These are phyloP conservation scores for Tinea trinotella DNA, from an alignment of 2,888 invertebrate species.

Conservation along the genomic window DNA sequence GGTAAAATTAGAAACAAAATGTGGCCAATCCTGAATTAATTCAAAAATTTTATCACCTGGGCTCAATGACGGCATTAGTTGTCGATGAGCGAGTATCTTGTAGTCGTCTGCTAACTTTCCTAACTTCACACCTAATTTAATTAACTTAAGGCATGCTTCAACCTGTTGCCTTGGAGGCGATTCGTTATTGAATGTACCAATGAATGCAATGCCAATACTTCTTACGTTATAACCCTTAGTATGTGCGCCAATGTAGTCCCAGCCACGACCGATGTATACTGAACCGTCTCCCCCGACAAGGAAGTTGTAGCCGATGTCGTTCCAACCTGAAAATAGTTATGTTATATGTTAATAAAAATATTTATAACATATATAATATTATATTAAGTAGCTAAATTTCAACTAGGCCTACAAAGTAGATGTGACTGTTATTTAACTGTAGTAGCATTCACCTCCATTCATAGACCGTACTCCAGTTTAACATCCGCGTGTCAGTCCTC, in stretches of 20 bases:
- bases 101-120: conserved; percentile 76
- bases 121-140: conserved; percentile 72
- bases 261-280: conserved; percentile 81
- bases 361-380: too few species aligned
- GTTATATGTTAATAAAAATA: too few species aligned
- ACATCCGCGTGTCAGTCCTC: too few species aligned
- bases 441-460: too few species aligned
- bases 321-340: conserved; percentile 64
- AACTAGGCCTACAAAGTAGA: too few species aligned
- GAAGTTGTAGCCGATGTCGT: conserved; percentile 84
- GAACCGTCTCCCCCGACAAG: conserved; percentile 84
- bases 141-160: conserved; percentile 73
- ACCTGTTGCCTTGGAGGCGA: conserved; percentile 69
- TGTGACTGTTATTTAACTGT: too few species aligned
- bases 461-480: too few species aligned
- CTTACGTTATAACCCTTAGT: conserved; percentile 75
- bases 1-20: conserved; percentile 64
- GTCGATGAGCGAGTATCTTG: conserved; percentile 78
- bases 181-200: conserved; percentile 77
- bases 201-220: conserved; percentile 80
- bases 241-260: conserved; percentile 81
- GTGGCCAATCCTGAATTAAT: conserved; percentile 78
- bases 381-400: too few species aligned
- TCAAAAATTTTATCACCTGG: conserved; percentile 77
- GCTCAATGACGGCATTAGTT: conserved; percentile 76